phyloP scores from a whole-genome alignment of 1,140 invertebrate genomes.

The Macrotrachela quadricornifera region DNA sequence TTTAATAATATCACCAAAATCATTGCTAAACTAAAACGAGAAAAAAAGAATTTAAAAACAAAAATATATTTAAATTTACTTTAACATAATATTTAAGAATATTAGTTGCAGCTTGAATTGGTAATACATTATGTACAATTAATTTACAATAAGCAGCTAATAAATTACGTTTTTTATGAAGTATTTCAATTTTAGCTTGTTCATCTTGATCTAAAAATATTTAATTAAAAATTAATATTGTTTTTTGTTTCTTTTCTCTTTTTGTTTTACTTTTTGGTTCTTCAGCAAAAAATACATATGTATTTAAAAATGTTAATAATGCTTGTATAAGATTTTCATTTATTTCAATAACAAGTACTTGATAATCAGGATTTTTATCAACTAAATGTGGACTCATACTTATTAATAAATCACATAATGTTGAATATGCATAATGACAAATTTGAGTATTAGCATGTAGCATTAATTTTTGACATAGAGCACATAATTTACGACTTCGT shows the following conservation, averaged over 20 bases:
- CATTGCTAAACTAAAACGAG: slow-evolving; percentile 36
- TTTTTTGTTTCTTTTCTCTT: too few species aligned
- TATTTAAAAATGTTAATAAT: slow-evolving; percentile 19
- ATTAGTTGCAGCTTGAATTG: slow-evolving; percentile 67
- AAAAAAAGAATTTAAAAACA: too few species aligned
- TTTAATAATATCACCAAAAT: slow-evolving; percentile 99
- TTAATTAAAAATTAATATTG: too few species aligned
- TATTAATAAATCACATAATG: slow-evolving; percentile 80
- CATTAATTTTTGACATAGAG: slow-evolving; percentile 8
- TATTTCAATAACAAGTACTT: slow-evolving; percentile 9
- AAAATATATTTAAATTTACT: slow-evolving; percentile 12
- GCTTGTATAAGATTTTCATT: slow-evolving; percentile 9
- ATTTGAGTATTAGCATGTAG: slow-evolving; percentile 4
- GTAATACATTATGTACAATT: slow-evolving; percentile 85
- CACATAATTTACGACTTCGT: slow-evolving; percentile 9
- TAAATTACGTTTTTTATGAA: slow-evolving; percentile 84
- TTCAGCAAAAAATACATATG: slow-evolving; percentile 60
- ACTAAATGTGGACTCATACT: slow-evolving; percentile 69
- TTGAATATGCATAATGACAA: slow-evolving; percentile 52
- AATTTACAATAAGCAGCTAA: slow-evolving; percentile 88
- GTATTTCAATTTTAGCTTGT: slow-evolving; percentile 60
- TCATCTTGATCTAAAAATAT: slow-evolving; percentile 70
- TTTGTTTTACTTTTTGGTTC: neutral
- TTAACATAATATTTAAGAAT: slow-evolving; percentile 94
- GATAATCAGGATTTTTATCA: slow-evolving; percentile 27